Evolutionary conservation across 1,140 invertebrate species (phyloP), one percentile per base, ranked within the genome.

Genomic region (Cataglyphis hispanica): DNA sequence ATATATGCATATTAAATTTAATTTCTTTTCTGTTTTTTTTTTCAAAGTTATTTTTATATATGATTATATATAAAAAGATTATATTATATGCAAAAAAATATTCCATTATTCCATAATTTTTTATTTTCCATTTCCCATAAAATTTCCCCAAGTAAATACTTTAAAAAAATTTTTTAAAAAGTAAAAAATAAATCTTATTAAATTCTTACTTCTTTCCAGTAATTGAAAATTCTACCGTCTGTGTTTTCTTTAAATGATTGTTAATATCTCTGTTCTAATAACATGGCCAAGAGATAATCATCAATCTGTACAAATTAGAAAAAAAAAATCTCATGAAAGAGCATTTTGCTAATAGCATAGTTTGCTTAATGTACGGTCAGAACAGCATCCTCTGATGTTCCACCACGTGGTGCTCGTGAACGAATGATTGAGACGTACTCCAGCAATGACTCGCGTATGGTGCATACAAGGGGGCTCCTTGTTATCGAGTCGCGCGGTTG

Each of bases 361-460:
- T 86, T 50, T 50, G 46, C 75, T 69, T 25, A 40, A 67, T 43
- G 63, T 13, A 22, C 13, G 40, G 19, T n/a, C 75, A 69, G 69
- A 85, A 77, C 64, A 87, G 56, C 75, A 84, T 78, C 22, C 63
- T 60, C 46, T 50, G 78, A 63, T 76, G 78, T 81, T 69, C 83
- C 75, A 74, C 60, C 78, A 77, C 86, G 80, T 84, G 76, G 80
- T 87, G 63, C 78, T 87, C 80, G 85, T 81, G 75, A 86, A 91
- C 81, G 87, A 66, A 64, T 87, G 89, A 91, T 91, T 90, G 89
- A 90, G 87, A 91, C 83, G 85, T 90, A 85, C 40, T 53, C 67
- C 72, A 40, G 34, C 63, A 50, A 63, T 70, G 74, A 86, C 87
- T 84, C 77, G 86, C 77, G 86, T 58, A 78, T 72, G 75, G 81